Base-by-base conservation (phyloP, 2,888 invertebrate species). In the Plemyria rubiginata region DNA sequence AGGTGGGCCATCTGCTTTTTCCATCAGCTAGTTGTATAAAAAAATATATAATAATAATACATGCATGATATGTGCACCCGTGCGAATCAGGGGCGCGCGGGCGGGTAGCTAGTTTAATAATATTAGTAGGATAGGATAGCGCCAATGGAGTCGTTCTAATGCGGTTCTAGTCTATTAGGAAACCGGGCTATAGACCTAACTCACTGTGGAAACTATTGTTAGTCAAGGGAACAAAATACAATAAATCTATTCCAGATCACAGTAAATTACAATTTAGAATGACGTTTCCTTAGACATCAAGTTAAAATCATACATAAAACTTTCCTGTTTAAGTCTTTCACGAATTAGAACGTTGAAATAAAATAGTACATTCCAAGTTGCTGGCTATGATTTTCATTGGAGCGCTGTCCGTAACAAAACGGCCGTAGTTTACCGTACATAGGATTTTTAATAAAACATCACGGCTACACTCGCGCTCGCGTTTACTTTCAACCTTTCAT, bases 231-330 rank as follows among this genome's bases (percentile, higher is more conserved):
- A 52, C 52, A 59, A 52, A 52, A 51, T 41, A 8, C 15, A 5
- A 58, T 56, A 52, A 60, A 55, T 55, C 55, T 61, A 61, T 61
- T 61, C 32, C 52, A 52, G 61, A 52, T 55, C 55, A 40, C 52
- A 40, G 40, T 61, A 61, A 56, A 61, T 56, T 48, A 29, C 43
- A 6, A 45, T 60, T 60, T 40, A 15, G n/a, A 48, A 56, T 40
- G 54, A 43, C 54, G 22, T 55, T 60, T 60, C 43, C 41, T 22
- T 29, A 13, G n/a, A 45, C 28, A 51, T 52, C 5, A 13, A 49
- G 48, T 50, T 41, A 49, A 49, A 48, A 49, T 49, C 11, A 48
- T 51, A 52, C 29, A 16, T 7, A 48, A 60, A 12, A 22, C 22
- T 22, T 22, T 22, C 1, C 16, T 16, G 11, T 38, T 11, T 38